Conservation (phyloP, 1,140 invertebrate species). For the Drosophila lini region DNA sequence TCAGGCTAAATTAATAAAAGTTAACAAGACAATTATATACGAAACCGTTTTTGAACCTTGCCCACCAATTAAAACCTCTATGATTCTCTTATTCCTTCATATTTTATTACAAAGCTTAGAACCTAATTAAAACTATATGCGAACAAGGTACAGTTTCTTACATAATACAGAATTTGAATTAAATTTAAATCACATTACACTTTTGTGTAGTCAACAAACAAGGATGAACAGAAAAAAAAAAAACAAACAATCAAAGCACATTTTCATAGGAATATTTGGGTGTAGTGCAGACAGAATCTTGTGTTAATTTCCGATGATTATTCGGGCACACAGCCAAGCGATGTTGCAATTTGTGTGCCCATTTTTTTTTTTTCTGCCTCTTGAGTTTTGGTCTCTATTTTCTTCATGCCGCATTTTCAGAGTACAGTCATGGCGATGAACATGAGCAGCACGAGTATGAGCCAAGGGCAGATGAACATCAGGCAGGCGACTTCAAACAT, state of each 20-base stretch:
- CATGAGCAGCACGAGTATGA: conserved; percentile 77
- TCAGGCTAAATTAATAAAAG: conserved; percentile 7
- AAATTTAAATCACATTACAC: conserved; percentile 70
- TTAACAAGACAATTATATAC: conserved; percentile 16
- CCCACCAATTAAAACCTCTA: conserved; percentile 12
- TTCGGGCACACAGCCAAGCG: conserved; percentile 50
- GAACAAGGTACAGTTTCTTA: conserved; percentile 49
- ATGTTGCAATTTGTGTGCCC: conserved; percentile 74
- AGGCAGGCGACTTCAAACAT: conserved; percentile 82
- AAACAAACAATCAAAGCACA: conserved; percentile 48
- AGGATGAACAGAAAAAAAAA: neutral
- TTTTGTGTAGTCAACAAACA: conserved; percentile 31
- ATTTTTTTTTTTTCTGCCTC: conserved; percentile 11
- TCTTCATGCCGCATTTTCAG: conserved; percentile 32
- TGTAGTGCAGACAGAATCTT: conserved; percentile 16
- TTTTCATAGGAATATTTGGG: conserved; percentile 60
- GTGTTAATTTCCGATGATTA: conserved; percentile 26
- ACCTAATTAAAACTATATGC: conserved; percentile 21
- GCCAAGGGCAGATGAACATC: conserved; percentile 83
- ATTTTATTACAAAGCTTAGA: conserved; percentile 30
- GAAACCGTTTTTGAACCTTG: neutral
- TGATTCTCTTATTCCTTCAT: neutral
- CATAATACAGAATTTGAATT: conserved; percentile 48
- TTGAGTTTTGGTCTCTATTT: conserved; percentile 10
- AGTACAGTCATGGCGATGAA: conserved; percentile 81